Base-by-base conservation (phyloP, 2,797 vertebrate species). In the Amniataba percoides region DNA sequence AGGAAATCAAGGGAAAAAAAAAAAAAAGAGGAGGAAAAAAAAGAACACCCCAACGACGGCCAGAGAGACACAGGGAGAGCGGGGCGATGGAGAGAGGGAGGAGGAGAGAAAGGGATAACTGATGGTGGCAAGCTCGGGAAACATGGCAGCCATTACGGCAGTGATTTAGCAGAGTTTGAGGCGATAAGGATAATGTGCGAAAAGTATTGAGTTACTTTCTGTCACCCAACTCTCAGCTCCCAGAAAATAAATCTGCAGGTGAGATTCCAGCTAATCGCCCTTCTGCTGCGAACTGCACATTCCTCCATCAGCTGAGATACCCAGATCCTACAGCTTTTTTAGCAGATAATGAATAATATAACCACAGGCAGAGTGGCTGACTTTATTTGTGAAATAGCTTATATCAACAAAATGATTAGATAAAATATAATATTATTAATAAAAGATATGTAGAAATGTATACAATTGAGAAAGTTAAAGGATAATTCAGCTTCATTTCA, bases 171-270 rank as follows among this genome's bases (percentile, higher is more conserved):
- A 70, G 70, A 73, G 63, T 74, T 83, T 71, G 66, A 76, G 65
- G 79, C 78, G 93, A 92, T 91, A 86, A 88, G 82, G 83, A 86
- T 78, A 88, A 88, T 87, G 84, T 81, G 83, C 57, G 34, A 77
- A 88, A 83, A 83, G 85, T 90, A 85, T 86, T 83, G 69, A 83
- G 87, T 90, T 89, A 81, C 85, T 74, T 55, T 77, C 73, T 48
- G 63, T 87, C 78, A 78, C 71, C 74, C 57, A 19, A 19, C 63
- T 51, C 77, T 77, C 67, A 58, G 72, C 74, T 76, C 74, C 80
- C 68, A 81, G 65, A 66, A 64, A 89, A 87, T 73, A 89, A 78
- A 86, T 86, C 70, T 77, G 78, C 70, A 79, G 76, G 69, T 83
- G 69, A 89, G 64, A 73, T 49, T 84, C 67, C 62, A 76, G 72